phyloP scores from a whole-genome alignment of 2,888 invertebrate genomes.

The Colletes collaris region DNA sequence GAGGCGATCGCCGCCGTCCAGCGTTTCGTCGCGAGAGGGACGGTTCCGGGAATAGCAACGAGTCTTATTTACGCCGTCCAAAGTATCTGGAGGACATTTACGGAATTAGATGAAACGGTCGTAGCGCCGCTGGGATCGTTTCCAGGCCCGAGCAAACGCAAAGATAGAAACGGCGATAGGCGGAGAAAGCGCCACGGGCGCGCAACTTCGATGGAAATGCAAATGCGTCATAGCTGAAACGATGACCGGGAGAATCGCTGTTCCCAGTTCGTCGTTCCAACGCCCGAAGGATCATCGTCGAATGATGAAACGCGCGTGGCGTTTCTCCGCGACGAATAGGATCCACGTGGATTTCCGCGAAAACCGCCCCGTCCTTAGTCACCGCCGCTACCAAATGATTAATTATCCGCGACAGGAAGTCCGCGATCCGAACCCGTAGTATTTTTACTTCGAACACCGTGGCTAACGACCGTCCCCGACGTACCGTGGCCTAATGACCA shows the following conservation, averaged over 20 bases:
- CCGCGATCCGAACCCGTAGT: conserved; percentile 6
- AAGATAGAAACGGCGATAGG: conserved; percentile 46
- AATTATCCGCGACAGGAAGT: conserved; percentile 36
- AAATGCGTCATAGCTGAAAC: conserved; percentile 44
- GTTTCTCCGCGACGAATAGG: not conserved
- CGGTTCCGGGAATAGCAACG: conserved; percentile 20
- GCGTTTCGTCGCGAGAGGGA: not conserved
- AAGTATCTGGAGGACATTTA: conserved; percentile 34
- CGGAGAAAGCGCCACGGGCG: not conserved
- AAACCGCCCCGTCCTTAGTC: not conserved
- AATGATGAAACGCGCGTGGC: too few species aligned
- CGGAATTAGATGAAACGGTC: conserved; percentile 43
- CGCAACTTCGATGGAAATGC: conserved; percentile 46
- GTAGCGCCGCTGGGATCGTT: conserved; percentile 28
- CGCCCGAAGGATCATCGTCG: too few species aligned
- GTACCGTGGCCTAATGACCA: not conserved
- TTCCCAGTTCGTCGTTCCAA: too few species aligned
- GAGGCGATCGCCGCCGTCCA: not conserved
- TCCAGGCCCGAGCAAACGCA: conserved; percentile 37
- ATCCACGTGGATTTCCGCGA: not conserved
- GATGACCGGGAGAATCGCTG: conserved; percentile 21
- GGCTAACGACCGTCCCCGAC: not conserved
- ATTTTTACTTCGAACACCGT: conserved; percentile 23
- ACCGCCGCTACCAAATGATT: conserved; percentile 1
- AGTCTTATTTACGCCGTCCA: conserved; percentile 4